These are phyloP conservation scores for Danio kyathit DNA, from an alignment of 2,797 vertebrate genomes.

Conservation along the genomic window DNA sequence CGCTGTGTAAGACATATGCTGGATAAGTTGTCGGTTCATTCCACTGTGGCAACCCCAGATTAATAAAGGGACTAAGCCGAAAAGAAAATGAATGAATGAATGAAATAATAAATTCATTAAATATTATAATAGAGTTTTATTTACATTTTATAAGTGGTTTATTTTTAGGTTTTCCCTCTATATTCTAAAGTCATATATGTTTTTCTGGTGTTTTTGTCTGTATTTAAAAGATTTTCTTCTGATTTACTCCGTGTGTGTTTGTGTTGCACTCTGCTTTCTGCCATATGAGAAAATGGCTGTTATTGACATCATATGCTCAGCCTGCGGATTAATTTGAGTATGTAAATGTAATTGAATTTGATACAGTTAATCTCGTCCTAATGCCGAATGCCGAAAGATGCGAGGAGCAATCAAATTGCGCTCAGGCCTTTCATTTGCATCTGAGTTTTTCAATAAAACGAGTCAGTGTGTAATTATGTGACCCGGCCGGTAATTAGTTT, in stretches of 20 bases:
- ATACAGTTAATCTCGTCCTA: slow-evolving; percentile 85
- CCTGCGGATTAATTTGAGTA: slow-evolving; percentile 83
- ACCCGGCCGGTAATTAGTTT: slow-evolving; percentile 84
- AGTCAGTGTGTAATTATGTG: slow-evolving; percentile 86
- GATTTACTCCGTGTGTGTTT: neutral
- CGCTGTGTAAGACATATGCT: too few species aligned
- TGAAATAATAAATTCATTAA: too few species aligned
- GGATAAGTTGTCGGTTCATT: too few species aligned
- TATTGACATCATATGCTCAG: slow-evolving; percentile 78
- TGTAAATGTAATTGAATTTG: slow-evolving; percentile 86
- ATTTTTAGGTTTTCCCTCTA: neutral
- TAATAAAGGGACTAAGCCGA: too few species aligned
- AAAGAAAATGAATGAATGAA: too few species aligned
- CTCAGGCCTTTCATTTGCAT: slow-evolving; percentile 83
- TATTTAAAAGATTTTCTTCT: neutral
- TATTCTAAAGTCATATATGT: neutral
- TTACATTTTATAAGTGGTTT: too few species aligned
- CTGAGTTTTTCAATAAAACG: slow-evolving; percentile 81
- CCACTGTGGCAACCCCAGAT: too few species aligned
- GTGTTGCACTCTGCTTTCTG: neutral
- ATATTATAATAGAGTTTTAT: too few species aligned
- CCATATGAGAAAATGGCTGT: slow-evolving; percentile 47
- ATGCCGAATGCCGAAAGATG: slow-evolving; percentile 82
- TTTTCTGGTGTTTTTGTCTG: too few species aligned
- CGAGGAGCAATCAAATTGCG: slow-evolving; percentile 82